Base-by-base conservation (phyloP, 1,140 invertebrate genomes). In the Drosophila nigrodunni region DNA sequence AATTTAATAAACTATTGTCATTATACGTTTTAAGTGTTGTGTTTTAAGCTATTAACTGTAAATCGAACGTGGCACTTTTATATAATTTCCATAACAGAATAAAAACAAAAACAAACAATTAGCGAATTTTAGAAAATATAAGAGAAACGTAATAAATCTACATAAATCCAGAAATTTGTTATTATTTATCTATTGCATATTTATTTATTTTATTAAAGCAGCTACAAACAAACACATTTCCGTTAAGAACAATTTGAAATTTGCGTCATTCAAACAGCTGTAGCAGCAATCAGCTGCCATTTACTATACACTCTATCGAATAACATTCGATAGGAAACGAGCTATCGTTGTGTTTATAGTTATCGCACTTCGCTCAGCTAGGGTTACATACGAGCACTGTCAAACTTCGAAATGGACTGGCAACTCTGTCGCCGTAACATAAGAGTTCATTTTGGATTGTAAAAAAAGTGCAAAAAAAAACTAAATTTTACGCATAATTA, bases 401-500 rank as follows among this genome's bases (percentile, higher is more conserved):
- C 52, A 71, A 59, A 37, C 39, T 18, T 39, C 46, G 68, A 30
- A 72, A 65, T 75, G 58, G 58, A 64, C 60, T 75, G 73, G 68
- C 67, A 70, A 65, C 68, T 49, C 50, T 75, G 52, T 58, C 67
- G 59, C 57, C 68, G 73, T 71, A 75, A 75, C 73, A 75, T 74
- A 69, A 55, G 57, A 69, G 49, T 74, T 74, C 71, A 69, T 74
- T 74, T 74, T 69, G 65, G 71, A 74, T 74, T 57, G 54, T 69
- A 66, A 76, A 87, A 78, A 78, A 80, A 71, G 65, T 88, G 80
- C 62, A 72, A 82, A 88, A 75, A 80, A 77, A 80, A 77, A 61
- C 54, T 74, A 77, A 80, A 77, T 82, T 86, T 73, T 70, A 77
- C 79, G 77, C 73, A 74, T 79, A 71, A 77, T 82, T 80, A 77